These are phyloP conservation scores for Athrips mouffetella DNA, from an alignment of 2,888 invertebrate genomes.

Conservation along the genomic window DNA sequence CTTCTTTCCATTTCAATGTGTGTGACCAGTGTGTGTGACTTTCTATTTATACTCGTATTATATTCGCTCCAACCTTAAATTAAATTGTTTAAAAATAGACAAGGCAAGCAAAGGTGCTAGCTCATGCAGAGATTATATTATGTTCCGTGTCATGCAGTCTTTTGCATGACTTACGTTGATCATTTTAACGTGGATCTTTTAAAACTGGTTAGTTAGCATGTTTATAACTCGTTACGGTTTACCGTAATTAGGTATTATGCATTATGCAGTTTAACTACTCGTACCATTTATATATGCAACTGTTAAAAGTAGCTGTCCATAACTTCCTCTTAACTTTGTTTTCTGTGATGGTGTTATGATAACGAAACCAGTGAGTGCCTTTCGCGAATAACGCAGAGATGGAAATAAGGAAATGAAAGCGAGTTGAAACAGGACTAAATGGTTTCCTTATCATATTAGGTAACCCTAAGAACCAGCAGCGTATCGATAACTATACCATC, in stretches of 20 bases:
- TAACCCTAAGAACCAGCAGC: neutral
- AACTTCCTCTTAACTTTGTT: neutral
- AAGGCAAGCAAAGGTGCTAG: too few relatives aligned
- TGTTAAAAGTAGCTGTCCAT: too few relatives aligned
- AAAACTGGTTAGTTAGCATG: neutral
- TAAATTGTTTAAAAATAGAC: too few relatives aligned
- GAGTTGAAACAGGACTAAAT: neutral
- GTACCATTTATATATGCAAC: neutral
- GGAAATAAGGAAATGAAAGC: neutral
- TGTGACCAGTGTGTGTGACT: too few relatives aligned
- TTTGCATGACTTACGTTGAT: neutral
- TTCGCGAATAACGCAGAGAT: neutral
- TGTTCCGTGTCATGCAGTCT: too few relatives aligned
- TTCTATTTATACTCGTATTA: too few relatives aligned
- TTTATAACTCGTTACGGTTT: constrained; percentile 3
- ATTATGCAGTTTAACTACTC: constrained; percentile 2
- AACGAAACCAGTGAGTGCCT: neutral
- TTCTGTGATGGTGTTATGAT: neutral
- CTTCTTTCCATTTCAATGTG: too few relatives aligned
- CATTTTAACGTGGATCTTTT: neutral
- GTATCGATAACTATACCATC: too few relatives aligned
- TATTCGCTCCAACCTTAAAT: too few relatives aligned
- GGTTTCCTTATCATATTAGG: neutral
- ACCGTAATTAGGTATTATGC: neutral
- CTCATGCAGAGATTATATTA: too few relatives aligned